A percentile compares a stretch with the other conserved stretches of the same genome.
Evolutionary conservation across 2,113 vertebrate genomes (phyloP).

Genomic region (Sturnus vulgaris): DNA sequence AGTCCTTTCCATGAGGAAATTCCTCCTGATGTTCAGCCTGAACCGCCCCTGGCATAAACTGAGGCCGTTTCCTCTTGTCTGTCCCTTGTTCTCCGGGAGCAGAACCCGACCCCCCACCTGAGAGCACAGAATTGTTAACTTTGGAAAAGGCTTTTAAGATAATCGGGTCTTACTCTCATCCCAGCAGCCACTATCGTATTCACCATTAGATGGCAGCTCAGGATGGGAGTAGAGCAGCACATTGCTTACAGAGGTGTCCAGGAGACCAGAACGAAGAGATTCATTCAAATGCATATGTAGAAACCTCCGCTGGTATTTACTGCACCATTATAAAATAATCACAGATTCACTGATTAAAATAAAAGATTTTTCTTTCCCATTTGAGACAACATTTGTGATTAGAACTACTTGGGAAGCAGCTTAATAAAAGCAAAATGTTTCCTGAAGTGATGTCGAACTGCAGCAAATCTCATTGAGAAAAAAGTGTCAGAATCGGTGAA

Average conservation of each 20-base stretch:
- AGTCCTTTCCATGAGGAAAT: background rate
- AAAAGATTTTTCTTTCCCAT: background rate
- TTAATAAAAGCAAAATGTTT: background rate
- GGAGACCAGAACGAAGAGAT: accelerated
- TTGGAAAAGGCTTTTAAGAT: background rate
- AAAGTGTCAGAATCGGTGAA: accelerated
- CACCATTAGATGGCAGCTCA: slow-evolving; percentile 19
- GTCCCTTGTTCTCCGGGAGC: background rate
- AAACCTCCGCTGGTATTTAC: background rate
- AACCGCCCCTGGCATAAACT: background rate
- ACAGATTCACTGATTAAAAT: background rate
- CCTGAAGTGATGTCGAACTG: background rate
- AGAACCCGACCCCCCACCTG: accelerated
- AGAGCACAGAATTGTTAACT: background rate
- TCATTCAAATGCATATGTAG: background rate
- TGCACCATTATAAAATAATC: background rate
- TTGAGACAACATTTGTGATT: background rate
- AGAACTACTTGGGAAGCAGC: background rate
- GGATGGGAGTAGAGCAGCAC: background rate
- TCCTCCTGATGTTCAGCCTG: background rate
- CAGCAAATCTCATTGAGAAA: background rate
- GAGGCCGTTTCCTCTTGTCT: background rate
- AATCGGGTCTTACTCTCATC: background rate
- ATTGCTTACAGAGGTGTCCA: accelerated
- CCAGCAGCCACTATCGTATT: background rate